These are phyloP conservation scores for Netelia fuscicornis DNA, from an alignment of 2,888 invertebrate species.

Conservation along the genomic window DNA sequence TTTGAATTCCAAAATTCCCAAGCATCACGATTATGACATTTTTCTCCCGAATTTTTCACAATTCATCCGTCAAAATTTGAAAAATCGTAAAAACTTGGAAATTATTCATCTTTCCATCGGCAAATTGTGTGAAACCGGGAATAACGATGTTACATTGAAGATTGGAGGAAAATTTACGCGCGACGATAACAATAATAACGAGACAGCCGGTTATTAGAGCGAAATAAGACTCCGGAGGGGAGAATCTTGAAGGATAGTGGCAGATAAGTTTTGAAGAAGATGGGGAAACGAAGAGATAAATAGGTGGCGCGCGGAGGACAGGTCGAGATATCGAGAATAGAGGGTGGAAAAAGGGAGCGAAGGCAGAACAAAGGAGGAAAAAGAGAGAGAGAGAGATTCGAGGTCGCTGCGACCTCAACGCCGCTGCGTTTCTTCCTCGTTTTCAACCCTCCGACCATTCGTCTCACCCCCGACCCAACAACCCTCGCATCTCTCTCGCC, in stretches of 20 bases:
- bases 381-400: constrained; percentile 54
- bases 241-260: constrained; percentile 32
- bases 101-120: too few species aligned
- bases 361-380: constrained; percentile 59
- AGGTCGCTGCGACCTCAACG: constrained; percentile 71
- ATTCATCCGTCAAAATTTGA: too few species aligned
- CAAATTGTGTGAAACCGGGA: too few species aligned
- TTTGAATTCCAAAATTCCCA: too few species aligned
- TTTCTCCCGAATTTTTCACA: too few species aligned
- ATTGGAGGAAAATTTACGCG: too few species aligned
- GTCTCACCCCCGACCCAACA: constrained; percentile 46
- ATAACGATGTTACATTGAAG: too few species aligned
- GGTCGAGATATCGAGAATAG: constrained; percentile 26
- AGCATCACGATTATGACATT: too few species aligned
- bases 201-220: constrained; percentile 2
- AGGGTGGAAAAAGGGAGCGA: constrained; percentile 32
- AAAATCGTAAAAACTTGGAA: too few species aligned
- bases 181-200: not conserved
- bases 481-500: constrained; percentile 37
- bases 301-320: constrained; percentile 13
- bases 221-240: constrained; percentile 22
- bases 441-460: constrained; percentile 67
- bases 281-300: constrained; percentile 47
- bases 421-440: constrained; percentile 70
- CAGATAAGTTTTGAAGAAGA: constrained; percentile 27